A percentile compares a stretch with the other conserved stretches of the same genome.
phyloP scores from a whole-genome alignment of 2,113 vertebrate species.

The Oreotrochilus melanogaster region DNA sequence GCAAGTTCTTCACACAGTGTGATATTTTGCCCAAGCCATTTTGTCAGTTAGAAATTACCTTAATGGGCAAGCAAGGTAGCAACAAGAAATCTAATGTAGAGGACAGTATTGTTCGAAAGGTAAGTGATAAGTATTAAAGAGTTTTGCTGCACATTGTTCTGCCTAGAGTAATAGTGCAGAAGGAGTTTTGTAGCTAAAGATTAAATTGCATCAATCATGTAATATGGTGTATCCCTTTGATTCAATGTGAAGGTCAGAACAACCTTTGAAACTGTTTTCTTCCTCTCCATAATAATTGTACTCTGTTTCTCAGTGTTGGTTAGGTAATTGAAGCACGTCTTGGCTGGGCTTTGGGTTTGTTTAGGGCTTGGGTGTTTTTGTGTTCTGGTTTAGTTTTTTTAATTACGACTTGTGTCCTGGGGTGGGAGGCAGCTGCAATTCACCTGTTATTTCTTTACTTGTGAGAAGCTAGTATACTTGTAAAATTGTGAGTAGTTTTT shows the following conservation, averaged over 20 bases:
- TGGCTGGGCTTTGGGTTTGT: not conserved
- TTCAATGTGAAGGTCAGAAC: not conserved
- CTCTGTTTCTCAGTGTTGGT: not conserved
- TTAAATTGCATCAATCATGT: not conserved
- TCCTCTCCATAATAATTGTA: not conserved
- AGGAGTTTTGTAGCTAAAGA: not conserved
- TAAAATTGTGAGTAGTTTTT: not conserved
- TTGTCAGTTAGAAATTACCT: slow-evolving; percentile 90
- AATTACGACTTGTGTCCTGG: not conserved
- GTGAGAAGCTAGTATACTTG: not conserved
- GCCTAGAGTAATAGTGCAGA: not conserved
- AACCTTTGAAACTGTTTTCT: not conserved
- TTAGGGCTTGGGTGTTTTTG: too few species aligned
- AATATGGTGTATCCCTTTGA: not conserved
- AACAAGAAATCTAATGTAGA: slow-evolving; percentile 98
- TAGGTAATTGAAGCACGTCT: not conserved
- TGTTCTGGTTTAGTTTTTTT: not conserved
- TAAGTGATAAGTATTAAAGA: slow-evolving; percentile 50
- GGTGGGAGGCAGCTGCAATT: not conserved
- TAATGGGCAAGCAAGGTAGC: slow-evolving; percentile 98
- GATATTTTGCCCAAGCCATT: slow-evolving; percentile 94
- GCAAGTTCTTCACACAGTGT: slow-evolving; percentile 89
- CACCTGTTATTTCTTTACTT: not conserved
- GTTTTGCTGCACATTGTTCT: not conserved
- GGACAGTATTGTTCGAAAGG: slow-evolving; percentile 98